phyloP scores from a whole-genome alignment of 1,140 invertebrate genomes.

The Bombus breviceps region DNA sequence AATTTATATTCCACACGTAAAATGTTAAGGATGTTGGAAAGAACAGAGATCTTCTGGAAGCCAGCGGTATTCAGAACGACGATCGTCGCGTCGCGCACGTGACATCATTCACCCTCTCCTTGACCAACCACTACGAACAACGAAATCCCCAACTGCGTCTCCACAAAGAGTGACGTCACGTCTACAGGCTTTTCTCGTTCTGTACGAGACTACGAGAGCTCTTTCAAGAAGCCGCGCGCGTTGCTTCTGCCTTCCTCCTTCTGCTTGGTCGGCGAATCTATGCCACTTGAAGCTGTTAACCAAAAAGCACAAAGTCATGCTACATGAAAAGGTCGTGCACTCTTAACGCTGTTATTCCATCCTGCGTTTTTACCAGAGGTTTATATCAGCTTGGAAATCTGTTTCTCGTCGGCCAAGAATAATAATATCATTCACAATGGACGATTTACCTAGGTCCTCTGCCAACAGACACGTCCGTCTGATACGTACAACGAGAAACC shows the following conservation, averaged over 20 bases:
- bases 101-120: conserved; percentile 55
- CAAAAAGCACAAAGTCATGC: neutral
- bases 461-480: neutral
- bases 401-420: neutral
- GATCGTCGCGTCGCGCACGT: conserved; percentile 39
- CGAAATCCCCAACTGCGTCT: conserved; percentile 21
- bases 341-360: conserved; percentile 7
- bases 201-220: conserved; percentile 1
- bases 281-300: conserved; percentile 18
- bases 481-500: neutral
- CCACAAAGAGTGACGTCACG: conserved; percentile 19
- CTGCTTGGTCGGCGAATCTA: conserved; percentile 11
- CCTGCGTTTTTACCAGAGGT: neutral
- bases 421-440: neutral
- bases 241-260: neutral
- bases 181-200: conserved; percentile 21
- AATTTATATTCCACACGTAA: neutral
- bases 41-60: neutral
- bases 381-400: conserved; percentile 2
- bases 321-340: neutral
- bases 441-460: neutral
- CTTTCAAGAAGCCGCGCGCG: neutral
- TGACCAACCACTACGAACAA: conserved; percentile 34
- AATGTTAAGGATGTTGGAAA: neutral
- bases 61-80: neutral